phyloP scores from a whole-genome alignment of 2,113 vertebrate species.

The Eudyptes chrysolophus region DNA sequence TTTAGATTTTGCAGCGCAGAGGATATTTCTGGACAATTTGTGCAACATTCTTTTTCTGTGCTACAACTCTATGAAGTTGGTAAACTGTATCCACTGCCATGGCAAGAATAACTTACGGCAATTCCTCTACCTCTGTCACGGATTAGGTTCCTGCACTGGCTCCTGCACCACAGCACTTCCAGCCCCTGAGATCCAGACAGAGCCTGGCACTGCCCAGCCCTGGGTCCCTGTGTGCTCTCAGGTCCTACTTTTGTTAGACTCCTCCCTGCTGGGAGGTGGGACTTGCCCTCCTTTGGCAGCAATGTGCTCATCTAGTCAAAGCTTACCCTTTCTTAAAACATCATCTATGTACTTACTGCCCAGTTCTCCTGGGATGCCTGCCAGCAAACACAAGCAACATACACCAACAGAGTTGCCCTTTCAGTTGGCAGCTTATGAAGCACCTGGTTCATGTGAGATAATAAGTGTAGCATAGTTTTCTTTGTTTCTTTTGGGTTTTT shows the following conservation, averaged over 20 bases:
- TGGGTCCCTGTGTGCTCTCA: rapidly evolving
- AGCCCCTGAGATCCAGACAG: not conserved
- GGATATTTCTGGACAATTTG: not conserved
- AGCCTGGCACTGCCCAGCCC: not conserved
- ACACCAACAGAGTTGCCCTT: not conserved
- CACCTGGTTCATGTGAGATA: not conserved
- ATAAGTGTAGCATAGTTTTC: not conserved
- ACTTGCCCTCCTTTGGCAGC: not conserved
- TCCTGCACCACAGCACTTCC: not conserved
- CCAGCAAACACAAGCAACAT: not conserved
- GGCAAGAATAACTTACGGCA: not conserved
- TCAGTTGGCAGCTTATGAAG: not conserved
- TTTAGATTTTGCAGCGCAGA: not conserved
- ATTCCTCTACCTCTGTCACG: not conserved
- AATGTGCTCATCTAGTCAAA: not conserved
- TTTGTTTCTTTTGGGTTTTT: not conserved
- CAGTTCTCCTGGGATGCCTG: not conserved
- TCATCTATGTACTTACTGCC: not conserved
- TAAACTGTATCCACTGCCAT: not conserved
- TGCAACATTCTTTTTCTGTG: not conserved
- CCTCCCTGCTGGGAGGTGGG: not conserved
- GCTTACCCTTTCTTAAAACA: not conserved
- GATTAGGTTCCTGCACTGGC: not conserved
- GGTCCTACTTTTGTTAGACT: rapidly evolving
- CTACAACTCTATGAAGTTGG: not conserved